Base-by-base conservation (phyloP, 2,797 vertebrate genomes). In the Halcyon chelicuti region DNA sequence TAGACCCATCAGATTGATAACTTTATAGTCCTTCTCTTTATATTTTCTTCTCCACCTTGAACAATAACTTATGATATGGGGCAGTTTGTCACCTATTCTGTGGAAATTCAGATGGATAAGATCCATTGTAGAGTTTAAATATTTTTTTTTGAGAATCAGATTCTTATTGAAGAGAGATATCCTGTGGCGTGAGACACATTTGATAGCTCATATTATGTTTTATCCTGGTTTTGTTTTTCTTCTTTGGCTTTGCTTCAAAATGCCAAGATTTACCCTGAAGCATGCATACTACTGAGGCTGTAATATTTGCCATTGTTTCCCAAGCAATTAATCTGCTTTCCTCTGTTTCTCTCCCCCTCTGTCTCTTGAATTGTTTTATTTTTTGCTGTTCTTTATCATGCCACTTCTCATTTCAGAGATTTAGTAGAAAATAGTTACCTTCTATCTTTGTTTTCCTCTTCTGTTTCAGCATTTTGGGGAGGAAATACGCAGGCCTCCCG, bases 251-350 rank as follows among this genome's bases (percentile, higher is more conserved):
- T 80, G 42, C 77, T 94, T 94, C 65, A 63, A 83, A 87, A 91
- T 42, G 57, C 88, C 78, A 83, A 63, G 68, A 35, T 88, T 89
- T 86, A 26, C 89, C 87, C 65, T 91, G 81, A 49, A 95, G 91
- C 87, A 3, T 65, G 61, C 37, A 21, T 73, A 60, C 33, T 91
- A 79, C 40, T 3, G 16, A 75, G 71, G 23, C 54, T 84, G 42
- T 74, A 87, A 73, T 91, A 92, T 85, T 92, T 91, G 39, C 65
- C 72, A 67, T 35, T 80, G 44, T 68, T 94, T 54, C 68, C 57
- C 28, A 57, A 92, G 57, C 1, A 44, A 90, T 94, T 94, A 83
- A 79, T 94, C 81, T 94, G 71, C 33, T 97, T 93, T 89, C 3
- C 31, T 58, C 10, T 72, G 21, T 78, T 87, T 71, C 82, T 60